A percentile compares a stretch with the other conserved stretches of the same genome.
Evolutionary conservation across 2,888 invertebrate genomes (phyloP).

Genomic region (Pseudolycoriella hygida): DNA sequence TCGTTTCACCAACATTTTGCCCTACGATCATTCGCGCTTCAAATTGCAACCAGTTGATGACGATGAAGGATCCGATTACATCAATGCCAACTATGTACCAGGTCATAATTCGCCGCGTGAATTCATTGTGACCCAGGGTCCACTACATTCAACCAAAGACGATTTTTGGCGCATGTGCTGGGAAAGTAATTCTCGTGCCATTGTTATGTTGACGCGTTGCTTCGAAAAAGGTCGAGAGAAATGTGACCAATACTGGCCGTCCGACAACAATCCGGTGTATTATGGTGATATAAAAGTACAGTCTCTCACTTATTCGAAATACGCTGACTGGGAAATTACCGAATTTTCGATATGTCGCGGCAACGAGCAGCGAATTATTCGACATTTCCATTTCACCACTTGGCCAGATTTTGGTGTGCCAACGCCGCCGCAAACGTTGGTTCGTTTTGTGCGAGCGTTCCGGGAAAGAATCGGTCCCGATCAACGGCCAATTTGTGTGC

Average conservation of each 20-base stretch:
- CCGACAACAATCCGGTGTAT: constrained; percentile 84
- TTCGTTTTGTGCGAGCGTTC: constrained; percentile 83
- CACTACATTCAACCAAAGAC: constrained; percentile 88
- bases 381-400: constrained; percentile 94
- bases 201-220: constrained; percentile 94
- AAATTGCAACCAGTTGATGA: constrained; percentile 89
- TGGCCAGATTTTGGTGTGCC: constrained; percentile 99
- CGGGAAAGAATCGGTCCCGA: constrained; percentile 77
- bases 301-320: constrained; percentile 80
- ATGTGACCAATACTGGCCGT: constrained; percentile 95
- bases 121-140: constrained; percentile 96
- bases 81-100: constrained; percentile 94
- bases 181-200: constrained; percentile 92
- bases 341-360: constrained; percentile 85
- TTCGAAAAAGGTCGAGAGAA: constrained; percentile 88
- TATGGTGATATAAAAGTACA: constrained; percentile 95
- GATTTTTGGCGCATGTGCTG: constrained; percentile 99
- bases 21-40: constrained; percentile 93
- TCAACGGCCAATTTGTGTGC: constrained; percentile 85
- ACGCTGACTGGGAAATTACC: constrained; percentile 90
- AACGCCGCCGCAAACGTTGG: constrained; percentile 84
- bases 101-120: constrained; percentile 90
- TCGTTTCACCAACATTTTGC: constrained; percentile 95
- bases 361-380: constrained; percentile 71
- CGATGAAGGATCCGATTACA: constrained; percentile 90